These are phyloP conservation scores for Esox masquinongy DNA, from an alignment of 2,797 vertebrate species.

Conservation along the genomic window DNA sequence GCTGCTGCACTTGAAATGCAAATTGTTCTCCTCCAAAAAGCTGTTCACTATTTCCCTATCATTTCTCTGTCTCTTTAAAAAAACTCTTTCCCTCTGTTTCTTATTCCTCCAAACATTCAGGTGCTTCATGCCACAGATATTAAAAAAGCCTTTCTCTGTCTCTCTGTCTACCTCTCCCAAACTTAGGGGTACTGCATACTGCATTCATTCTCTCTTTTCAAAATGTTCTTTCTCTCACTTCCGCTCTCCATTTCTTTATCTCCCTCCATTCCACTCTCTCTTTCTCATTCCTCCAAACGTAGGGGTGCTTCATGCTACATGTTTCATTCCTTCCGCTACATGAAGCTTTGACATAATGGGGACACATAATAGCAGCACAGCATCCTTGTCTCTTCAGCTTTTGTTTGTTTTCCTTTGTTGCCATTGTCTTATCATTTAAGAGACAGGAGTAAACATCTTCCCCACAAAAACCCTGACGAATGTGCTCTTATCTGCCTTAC, in stretches of 20 bases:
- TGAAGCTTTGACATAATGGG: constrained; percentile 47
- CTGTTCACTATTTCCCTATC: not conserved
- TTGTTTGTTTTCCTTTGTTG: constrained; percentile 18
- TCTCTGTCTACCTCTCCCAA: not conserved
- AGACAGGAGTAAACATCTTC: constrained; percentile 21
- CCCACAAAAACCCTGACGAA: constrained; percentile 1
- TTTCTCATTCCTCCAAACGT: constrained; percentile 14
- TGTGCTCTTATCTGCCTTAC: not conserved
- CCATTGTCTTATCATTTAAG: constrained; percentile 20
- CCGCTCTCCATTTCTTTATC: not conserved
- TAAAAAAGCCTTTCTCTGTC: not conserved
- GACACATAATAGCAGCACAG: constrained; percentile 26
- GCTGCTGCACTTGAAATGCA: constrained; percentile 39
- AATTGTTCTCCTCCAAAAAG: constrained; percentile 22
- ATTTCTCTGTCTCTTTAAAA: too few species aligned
- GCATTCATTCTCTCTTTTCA: not conserved
- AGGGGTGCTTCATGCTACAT: constrained; percentile 21
- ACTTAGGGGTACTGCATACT: not conserved
- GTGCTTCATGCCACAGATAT: constrained; percentile 1
- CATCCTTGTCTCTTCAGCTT: constrained; percentile 19
- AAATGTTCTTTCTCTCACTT: constrained; percentile 2
- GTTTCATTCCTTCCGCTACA: constrained; percentile 14
- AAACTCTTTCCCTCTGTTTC: too few species aligned
- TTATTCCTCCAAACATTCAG: constrained; percentile 21
- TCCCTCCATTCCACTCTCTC: not conserved